Evolutionary conservation across 2,888 invertebrate species (phyloP).

Genomic region (Polyommatus iphigenia): DNA sequence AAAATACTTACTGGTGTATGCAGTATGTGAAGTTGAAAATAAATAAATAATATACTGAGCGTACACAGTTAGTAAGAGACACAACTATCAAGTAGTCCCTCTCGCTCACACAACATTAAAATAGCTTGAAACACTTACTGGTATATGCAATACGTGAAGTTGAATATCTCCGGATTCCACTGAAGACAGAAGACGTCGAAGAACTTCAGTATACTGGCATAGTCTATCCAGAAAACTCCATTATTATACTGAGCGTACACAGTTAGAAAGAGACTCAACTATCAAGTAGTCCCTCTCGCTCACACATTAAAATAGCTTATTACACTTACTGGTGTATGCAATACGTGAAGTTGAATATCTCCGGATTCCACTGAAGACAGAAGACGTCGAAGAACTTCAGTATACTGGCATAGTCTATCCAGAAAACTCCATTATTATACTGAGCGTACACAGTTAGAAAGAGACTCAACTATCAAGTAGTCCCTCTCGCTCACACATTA

Average conservation of each 20-base stretch:
- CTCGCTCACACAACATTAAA: too few relatives aligned
- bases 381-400: constrained; percentile 95
- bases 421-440: constrained; percentile 96
- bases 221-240: constrained; percentile 98
- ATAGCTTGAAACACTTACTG: constrained; percentile 81
- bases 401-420: constrained; percentile 96
- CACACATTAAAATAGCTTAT: not conserved
- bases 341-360: constrained; percentile 91
- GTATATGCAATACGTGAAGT: constrained; percentile 93
- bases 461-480: not conserved
- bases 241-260: constrained; percentile 88
- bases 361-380: constrained; percentile 97
- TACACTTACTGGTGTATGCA: constrained; percentile 95
- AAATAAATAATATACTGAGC: constrained; percentile 94
- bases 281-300: not conserved
- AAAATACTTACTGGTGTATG: too few relatives aligned
- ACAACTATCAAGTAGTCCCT: too few relatives aligned
- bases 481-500: not conserved
- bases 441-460: constrained; percentile 69
- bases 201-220: constrained; percentile 91
- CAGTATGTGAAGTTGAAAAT: too few relatives aligned
- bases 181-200: constrained; percentile 97
- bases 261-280: not conserved
- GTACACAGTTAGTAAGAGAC: too few relatives aligned
- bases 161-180: constrained; percentile 95